Evolutionary conservation across 2,113 vertebrate genomes (phyloP).

Genomic region (Dipodomys merriami): DNA sequence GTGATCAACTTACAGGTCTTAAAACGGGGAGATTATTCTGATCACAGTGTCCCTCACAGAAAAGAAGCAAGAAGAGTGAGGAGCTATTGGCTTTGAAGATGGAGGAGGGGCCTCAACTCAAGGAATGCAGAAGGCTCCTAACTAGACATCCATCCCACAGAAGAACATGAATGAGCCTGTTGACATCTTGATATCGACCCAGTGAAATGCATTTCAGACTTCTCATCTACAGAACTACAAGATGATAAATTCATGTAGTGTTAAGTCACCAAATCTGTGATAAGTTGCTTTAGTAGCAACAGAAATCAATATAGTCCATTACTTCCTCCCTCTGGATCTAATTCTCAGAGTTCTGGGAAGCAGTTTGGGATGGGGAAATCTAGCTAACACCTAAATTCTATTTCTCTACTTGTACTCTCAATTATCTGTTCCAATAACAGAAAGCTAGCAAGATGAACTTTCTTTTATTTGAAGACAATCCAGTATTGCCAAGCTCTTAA

Average conservation of each 20-base stretch:
- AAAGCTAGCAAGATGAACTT: background rate
- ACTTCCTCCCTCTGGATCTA: constrained; percentile 22
- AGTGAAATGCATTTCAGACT: background rate
- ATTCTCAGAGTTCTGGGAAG: background rate
- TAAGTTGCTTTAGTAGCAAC: background rate
- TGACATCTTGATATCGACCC: background rate
- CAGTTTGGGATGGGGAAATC: background rate
- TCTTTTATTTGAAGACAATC: background rate
- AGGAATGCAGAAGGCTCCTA: background rate
- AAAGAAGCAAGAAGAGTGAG: background rate
- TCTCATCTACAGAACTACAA: background rate
- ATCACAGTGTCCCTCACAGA: constrained; percentile 31
- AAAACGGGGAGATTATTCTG: constrained; percentile 47
- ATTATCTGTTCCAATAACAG: background rate
- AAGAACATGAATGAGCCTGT: background rate
- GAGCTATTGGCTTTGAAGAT: background rate
- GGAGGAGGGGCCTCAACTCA: background rate
- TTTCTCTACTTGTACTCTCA: background rate
- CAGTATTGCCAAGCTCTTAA: background rate
- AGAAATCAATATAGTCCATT: background rate
- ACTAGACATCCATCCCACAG: background rate
- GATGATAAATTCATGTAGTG: background rate
- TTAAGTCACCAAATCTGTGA: background rate
- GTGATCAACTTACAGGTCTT: constrained; percentile 45
- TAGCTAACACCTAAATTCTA: background rate